Evolutionary conservation across 2,888 invertebrate genomes (phyloP), one percentile per base, ranked within the genome.

Genomic region (Gonocerus acuteangulatus): DNA sequence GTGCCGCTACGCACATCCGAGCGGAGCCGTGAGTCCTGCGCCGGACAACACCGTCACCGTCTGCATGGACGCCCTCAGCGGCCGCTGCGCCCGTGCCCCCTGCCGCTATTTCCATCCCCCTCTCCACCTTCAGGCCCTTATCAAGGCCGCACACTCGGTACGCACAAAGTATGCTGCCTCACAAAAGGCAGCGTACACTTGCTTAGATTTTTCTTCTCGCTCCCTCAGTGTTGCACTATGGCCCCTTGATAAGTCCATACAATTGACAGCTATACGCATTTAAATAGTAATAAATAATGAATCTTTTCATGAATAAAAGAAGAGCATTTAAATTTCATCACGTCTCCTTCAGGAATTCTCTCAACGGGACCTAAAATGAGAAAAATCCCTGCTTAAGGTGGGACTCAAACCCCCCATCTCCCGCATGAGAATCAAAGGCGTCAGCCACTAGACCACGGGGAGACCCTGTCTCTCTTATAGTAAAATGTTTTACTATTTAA

Each of bases 51-150:
- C 91, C 82, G 94, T 95, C 85, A 94, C 94, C 83, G 94, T 95
- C 85, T 95, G 95, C 92, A 95, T 95, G 94, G 95, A 95, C 87
- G 94, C 91, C 85, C 89, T 95, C 84, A 91, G 91, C 86, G 91
- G 92, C 84, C 89, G 92, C 86, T 95, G 95, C 87, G 87, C 89
- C 85, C 92, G 95, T 85, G 93, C 94, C 84, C 91, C 92, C 85
- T 95, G 95, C 90, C 92, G 94, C 87, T 95, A 95, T 91, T 95
- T 94, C 88, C 95, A 95, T 87, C 95, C 95, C 84, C 95, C 95
- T 85, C 88, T 93, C 86, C 95, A 95, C 90, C 93, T 95, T 83
- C 91, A 91, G 89, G 90, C 90, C 86, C 91, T 91, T 89, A 90
- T 93, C 87, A 92, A 92, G 90, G 83, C 87, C 84, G 91, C 39